Percentiles rank a stretch among this genome's conserved stretches.
These are phyloP conservation scores for Heliconius hortense DNA, from an alignment of 2,888 invertebrate species.

Conservation along the genomic window DNA sequence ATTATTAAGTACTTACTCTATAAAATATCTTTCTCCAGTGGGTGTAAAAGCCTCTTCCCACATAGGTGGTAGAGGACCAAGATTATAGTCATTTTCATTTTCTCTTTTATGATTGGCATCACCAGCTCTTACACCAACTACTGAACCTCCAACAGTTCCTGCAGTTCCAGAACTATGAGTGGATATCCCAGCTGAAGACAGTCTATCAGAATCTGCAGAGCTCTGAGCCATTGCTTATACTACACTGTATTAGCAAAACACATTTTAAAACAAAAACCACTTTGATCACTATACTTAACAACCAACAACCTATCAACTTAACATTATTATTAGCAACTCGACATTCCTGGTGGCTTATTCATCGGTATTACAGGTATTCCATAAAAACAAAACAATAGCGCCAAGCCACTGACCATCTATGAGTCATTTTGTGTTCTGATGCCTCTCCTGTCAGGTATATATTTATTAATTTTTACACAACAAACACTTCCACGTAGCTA, in stretches of 20 bases:
- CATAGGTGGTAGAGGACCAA: conserved; percentile 96
- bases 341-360: conserved; percentile 57
- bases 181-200: conserved; percentile 76
- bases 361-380: conserved; percentile 62
- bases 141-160: conserved; percentile 74
- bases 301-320: conserved; percentile 42
- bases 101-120: conserved; percentile 72
- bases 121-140: conserved; percentile 72
- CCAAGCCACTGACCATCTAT: conserved; percentile 62
- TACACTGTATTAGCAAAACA: conserved; percentile 27
- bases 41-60: conserved; percentile 99
- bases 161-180: conserved; percentile 77
- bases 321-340: conserved; percentile 44
- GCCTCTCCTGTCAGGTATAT: conserved; percentile 57
- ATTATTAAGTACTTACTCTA: conserved; percentile 87
- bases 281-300: conserved; percentile 38
- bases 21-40: conserved; percentile 98
- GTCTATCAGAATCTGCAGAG: conserved; percentile 75
- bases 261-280: conserved; percentile 30
- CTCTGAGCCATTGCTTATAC: conserved; percentile 66
- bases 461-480: conserved; percentile 47
- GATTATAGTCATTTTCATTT: conserved; percentile 87
- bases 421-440: conserved; percentile 73
- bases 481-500: conserved; percentile 57
- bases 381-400: conserved; percentile 74